Evolutionary conservation across 2,888 invertebrate species (phyloP).

Genomic region (Erebia aethiops): DNA sequence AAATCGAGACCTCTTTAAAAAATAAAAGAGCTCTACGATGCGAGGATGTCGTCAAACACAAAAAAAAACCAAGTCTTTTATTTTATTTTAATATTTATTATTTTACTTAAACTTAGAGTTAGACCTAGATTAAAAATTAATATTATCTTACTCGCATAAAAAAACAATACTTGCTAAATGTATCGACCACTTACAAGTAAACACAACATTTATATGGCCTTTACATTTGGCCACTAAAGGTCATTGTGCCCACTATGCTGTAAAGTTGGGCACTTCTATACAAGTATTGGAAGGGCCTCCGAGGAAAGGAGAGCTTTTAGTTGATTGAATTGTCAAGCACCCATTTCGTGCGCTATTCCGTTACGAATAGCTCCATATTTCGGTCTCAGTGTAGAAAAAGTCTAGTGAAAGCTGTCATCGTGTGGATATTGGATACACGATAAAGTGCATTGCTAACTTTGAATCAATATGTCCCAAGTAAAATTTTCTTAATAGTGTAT

Average conservation of each 20-base stretch:
- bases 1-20: too few species aligned
- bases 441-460: background rate
- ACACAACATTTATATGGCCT: background rate
- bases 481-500: too few species aligned
- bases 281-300: conserved; percentile 6
- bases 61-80: too few species aligned
- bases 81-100: too few species aligned
- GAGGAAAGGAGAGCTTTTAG: conserved; percentile 11
- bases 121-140: too few species aligned
- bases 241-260: conserved; percentile 2
- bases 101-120: too few species aligned
- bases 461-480: background rate
- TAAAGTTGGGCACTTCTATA: conserved; percentile 1
- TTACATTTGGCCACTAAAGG: background rate
- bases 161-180: too few species aligned
- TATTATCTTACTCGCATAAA: too few species aligned
- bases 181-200: too few species aligned
- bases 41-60: too few species aligned
- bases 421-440: background rate
- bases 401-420: background rate
- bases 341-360: background rate
- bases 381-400: background rate
- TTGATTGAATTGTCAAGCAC: conserved; percentile 22
- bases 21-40: accelerated
- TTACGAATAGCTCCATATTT: conserved; percentile 18